Conservation (phyloP, 2,113 vertebrate species). For the Dasyornis broadbenti region DNA sequence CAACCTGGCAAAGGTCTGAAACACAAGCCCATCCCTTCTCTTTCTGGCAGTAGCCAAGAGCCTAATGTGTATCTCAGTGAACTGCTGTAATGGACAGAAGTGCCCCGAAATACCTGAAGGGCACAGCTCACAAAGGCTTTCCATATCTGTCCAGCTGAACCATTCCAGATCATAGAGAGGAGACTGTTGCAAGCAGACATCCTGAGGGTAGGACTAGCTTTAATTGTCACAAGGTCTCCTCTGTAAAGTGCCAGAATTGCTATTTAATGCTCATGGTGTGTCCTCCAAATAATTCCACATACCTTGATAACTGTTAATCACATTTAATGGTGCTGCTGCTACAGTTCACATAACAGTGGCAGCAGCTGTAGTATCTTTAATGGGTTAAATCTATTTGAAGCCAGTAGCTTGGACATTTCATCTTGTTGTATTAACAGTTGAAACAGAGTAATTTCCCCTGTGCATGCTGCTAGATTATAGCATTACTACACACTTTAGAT, state of each 20-base stretch:
- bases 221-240: no score
- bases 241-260: not conserved
- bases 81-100: not conserved
- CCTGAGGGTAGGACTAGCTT: not conserved
- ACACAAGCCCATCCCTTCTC: not conserved
- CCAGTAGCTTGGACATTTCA: not conserved
- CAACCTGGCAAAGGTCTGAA: not conserved
- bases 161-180: not conserved
- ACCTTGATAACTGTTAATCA: not conserved
- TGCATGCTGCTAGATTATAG: not conserved
- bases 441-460: not conserved
- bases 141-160: not conserved
- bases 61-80: not conserved
- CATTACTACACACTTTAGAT: not conserved
- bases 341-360: not conserved
- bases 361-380: not conserved
- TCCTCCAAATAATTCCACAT: not conserved
- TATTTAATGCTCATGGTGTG: not conserved
- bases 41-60: not conserved
- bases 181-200: not conserved
- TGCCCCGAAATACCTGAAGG: not conserved
- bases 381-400: not conserved
- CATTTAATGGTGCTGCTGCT: not conserved
- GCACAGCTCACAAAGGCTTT: not conserved
- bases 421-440: not conserved